Conservation (phyloP, 1,140 invertebrate species). For the Bombus consobrinus region DNA sequence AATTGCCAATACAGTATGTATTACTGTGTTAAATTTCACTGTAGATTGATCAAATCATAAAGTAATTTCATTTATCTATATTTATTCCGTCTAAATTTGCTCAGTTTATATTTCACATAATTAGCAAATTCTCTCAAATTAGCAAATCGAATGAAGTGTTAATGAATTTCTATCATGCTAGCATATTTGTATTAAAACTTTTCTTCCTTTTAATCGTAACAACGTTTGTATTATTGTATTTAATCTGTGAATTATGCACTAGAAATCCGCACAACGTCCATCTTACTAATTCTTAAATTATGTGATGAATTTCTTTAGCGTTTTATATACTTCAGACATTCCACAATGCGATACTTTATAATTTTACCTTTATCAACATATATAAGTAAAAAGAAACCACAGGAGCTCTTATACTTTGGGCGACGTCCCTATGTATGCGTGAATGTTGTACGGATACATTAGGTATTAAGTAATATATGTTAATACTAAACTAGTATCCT, state of each 20-base stretch:
- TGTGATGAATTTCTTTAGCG: slow-evolving; percentile 44
- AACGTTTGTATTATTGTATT: slow-evolving; percentile 25
- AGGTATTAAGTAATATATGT: slow-evolving; percentile 54
- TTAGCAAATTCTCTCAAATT: background rate
- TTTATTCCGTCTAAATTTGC: slow-evolving; percentile 58
- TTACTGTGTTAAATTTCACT: slow-evolving; percentile 28
- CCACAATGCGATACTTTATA: slow-evolving; percentile 32
- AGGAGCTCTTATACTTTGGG: slow-evolving; percentile 11
- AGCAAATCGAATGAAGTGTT: slow-evolving; percentile 40
- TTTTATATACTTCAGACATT: slow-evolving; percentile 49
- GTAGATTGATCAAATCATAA: slow-evolving; percentile 38
- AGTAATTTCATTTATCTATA: slow-evolving; percentile 46
- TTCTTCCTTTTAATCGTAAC: slow-evolving; percentile 10
- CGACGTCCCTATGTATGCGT: slow-evolving; percentile 23
- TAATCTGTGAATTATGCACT: slow-evolving; percentile 1
- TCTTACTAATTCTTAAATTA: slow-evolving; percentile 50
- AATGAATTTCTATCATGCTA: slow-evolving; percentile 33
- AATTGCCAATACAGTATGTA: slow-evolving; percentile 34
- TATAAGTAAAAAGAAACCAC: slow-evolving; percentile 7
- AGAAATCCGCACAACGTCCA: slow-evolving; percentile 31
- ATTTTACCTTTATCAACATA: slow-evolving; percentile 40
- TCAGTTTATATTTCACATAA: slow-evolving; percentile 21
- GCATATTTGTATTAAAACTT: slow-evolving; percentile 18
- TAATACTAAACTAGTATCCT: slow-evolving; percentile 49
- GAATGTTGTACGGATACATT: slow-evolving; percentile 40